Evolutionary conservation across 2,113 vertebrate genomes (phyloP).

Genomic region (Loxodonta africana): DNA sequence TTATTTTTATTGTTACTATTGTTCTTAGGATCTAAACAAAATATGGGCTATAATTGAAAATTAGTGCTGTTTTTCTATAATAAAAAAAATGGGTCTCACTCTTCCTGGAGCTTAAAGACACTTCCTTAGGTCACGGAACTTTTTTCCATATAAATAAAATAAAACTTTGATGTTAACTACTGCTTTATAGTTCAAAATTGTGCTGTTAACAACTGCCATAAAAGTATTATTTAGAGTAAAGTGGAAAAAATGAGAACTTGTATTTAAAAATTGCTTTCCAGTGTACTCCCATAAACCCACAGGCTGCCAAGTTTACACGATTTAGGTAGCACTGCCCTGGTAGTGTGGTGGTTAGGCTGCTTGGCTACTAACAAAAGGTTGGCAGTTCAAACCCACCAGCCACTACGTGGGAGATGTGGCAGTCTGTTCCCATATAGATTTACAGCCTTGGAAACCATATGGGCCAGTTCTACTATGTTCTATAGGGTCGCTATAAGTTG

Average conservation of each 20-base stretch:
- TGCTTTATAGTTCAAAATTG: background rate
- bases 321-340: background rate
- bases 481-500: no score
- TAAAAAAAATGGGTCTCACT: background rate
- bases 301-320: background rate
- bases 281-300: background rate
- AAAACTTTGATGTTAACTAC: background rate
- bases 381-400: no score
- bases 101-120: conserved; percentile 14
- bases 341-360: no score
- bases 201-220: background rate
- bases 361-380: no score
- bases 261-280: background rate
- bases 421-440: no score
- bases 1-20: background rate
- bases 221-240: conserved; percentile 24
- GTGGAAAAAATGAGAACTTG: background rate
- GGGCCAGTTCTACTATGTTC: no score
- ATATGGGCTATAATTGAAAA: background rate
- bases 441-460: no score
- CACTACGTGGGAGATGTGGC: no score
- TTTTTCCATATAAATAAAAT: background rate
- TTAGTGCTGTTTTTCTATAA: background rate
- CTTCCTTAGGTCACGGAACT: background rate
- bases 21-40: background rate